Percentiles rank a stretch among this genome's conserved stretches.
phyloP scores from a whole-genome alignment of 2,797 vertebrate genomes.

The Aphelocoma californica region DNA sequence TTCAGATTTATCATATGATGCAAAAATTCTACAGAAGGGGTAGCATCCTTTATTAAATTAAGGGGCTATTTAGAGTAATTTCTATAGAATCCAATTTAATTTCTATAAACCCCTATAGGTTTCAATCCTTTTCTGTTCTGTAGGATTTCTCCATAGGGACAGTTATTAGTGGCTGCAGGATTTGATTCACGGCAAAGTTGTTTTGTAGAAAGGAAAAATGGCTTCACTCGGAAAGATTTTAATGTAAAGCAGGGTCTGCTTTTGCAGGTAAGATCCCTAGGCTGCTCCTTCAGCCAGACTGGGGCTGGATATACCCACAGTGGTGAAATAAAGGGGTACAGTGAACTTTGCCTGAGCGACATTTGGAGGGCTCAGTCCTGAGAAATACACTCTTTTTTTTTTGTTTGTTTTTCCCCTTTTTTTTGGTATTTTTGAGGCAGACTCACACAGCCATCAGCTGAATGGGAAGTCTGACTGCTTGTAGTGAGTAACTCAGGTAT shows the following conservation, averaged over 20 bases:
- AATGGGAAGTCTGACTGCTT: not conserved
- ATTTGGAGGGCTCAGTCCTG: not conserved
- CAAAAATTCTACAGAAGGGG: slow-evolving; percentile 21
- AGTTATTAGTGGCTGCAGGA: slow-evolving; percentile 11
- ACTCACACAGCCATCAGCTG: not conserved
- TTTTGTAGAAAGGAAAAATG: slow-evolving; percentile 31
- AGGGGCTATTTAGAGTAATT: slow-evolving; percentile 38
- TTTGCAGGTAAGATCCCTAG: not conserved
- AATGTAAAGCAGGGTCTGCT: not conserved
- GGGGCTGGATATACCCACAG: not conserved
- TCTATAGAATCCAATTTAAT: slow-evolving; percentile 51
- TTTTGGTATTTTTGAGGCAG: not conserved
- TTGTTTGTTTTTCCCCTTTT: accelerated
- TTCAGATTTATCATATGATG: slow-evolving; percentile 21
- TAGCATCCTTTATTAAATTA: slow-evolving; percentile 38
- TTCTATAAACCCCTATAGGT: slow-evolving; percentile 5
- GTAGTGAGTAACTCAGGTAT: not conserved
- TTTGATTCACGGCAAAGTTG: slow-evolving; percentile 33
- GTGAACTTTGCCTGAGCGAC: not conserved
- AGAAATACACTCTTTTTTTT: not conserved
- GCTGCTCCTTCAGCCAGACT: not conserved
- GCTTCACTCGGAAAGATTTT: not conserved
- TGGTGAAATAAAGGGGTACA: not conserved
- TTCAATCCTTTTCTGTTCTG: slow-evolving; percentile 1
- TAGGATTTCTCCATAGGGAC: slow-evolving; percentile 25